Conservation (phyloP, 2,797 vertebrate genomes). For the Pitangus sulphuratus region DNA sequence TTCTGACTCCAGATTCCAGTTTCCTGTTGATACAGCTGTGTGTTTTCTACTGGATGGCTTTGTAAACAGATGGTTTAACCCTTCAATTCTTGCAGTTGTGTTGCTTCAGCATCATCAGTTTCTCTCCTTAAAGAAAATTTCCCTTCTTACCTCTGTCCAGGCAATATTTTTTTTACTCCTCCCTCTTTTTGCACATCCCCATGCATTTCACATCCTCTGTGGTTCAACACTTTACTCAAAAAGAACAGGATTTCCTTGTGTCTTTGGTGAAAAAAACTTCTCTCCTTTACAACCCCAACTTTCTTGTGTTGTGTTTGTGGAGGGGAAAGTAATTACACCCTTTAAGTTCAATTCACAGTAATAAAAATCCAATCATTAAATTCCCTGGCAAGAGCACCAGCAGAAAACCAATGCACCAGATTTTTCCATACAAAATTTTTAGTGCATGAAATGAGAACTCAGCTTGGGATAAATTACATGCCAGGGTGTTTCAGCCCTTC, state of each 20-base stretch:
- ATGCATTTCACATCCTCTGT: neutral
- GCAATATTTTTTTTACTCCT: neutral
- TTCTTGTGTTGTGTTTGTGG: neutral
- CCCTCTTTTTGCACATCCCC: neutral
- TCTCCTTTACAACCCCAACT: neutral
- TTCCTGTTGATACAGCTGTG: conserved; percentile 61
- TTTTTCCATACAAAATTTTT: neutral
- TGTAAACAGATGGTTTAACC: conserved; percentile 1
- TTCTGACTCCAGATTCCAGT: conserved; percentile 5
- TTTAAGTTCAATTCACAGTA: neutral
- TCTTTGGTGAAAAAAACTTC: neutral
- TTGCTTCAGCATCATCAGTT: neutral
- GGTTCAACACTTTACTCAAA: neutral
- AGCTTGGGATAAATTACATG: neutral
- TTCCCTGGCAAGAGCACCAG: neutral
- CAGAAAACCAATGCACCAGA: neutral
- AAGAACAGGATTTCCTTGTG: neutral
- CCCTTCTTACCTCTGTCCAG: neutral
- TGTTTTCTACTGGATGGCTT: neutral
- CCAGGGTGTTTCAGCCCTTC: neutral
- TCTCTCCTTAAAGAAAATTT: neutral
- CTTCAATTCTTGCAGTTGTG: neutral
- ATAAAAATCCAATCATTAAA: neutral
- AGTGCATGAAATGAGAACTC: neutral
- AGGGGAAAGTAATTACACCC: neutral